Evolutionary conservation across 1,140 invertebrate species (phyloP), one percentile per base, ranked within the genome.

Genomic region (Dryas iulia): DNA sequence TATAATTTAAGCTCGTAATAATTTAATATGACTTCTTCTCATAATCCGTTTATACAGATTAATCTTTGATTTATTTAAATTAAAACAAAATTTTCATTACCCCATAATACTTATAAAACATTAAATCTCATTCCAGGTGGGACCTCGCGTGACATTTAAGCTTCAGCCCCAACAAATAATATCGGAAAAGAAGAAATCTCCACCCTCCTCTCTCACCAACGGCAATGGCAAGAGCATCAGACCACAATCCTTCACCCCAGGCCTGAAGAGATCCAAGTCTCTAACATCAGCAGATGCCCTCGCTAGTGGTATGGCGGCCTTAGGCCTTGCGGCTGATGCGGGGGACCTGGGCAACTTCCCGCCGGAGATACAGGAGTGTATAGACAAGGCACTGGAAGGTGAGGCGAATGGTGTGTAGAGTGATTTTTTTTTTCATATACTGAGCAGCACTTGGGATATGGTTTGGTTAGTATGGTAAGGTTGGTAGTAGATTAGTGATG

Each of bases 241-340:
- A 5, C 86, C 87, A 12, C 86, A 88, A 65, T 82, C 83, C 28
- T 90, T 89, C 68, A 79, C 93, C 2, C 92, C 93, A 8, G 94
- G 93, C n/a, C 78, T 96, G 14, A 96, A 97, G 87, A 93, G 96
- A 23, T 97, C 96, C 7, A 97, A 97, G 84, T 97, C 96, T 57
- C 86, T 97, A 54, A 96, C 95, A 1, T 94, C 95, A 0, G 94
- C 95, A 0, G 96, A 96, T 76, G 92, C 94, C 0, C 82, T 95
- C 1, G 94, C 94, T 30, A 94, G 93, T 35, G 93, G 93, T 52
- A 93, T 94, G 91, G 93, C 93, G 1, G 93, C 93, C 7, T 72
- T 94, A 52, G 93, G 93, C 0, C 81, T 94, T 10, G 93, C 93
- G 0, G 92, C 94, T 1, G 95, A 96, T 69, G 94, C 95, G 2